Conservation (phyloP, 2,888 invertebrate species). For the Brachycybe producta region DNA sequence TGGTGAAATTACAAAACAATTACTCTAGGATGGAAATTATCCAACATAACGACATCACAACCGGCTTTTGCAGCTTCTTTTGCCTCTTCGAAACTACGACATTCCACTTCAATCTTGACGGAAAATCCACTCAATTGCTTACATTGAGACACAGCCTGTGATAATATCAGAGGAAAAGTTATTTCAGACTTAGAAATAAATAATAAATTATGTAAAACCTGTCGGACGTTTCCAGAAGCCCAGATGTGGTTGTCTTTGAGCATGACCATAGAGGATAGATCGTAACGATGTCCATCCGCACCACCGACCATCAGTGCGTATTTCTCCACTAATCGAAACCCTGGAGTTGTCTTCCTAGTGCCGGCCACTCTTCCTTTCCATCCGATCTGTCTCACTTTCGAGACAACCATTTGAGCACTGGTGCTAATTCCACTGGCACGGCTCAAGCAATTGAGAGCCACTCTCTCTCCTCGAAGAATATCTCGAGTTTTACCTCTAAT, state of each 20-base stretch:
- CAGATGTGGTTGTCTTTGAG: slow-evolving; percentile 38
- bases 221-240: slow-evolving; percentile 32
- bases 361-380: slow-evolving; percentile 36
- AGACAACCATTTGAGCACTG: slow-evolving; percentile 25
- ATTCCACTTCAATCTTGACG: slow-evolving; percentile 37
- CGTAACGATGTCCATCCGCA: slow-evolving; percentile 34
- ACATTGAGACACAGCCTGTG: slow-evolving; percentile 34
- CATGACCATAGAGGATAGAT: slow-evolving; percentile 37
- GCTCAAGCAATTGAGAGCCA: slow-evolving; percentile 34
- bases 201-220: slow-evolving; percentile 25
- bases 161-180: background rate
- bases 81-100: slow-evolving; percentile 33
- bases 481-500: slow-evolving; percentile 32
- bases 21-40: slow-evolving; percentile 35
- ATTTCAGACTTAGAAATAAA: background rate
- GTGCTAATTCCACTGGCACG: slow-evolving; percentile 36
- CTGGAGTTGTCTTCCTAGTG: slow-evolving; percentile 38
- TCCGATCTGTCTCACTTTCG: slow-evolving; percentile 23
- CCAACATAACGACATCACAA: slow-evolving; percentile 37
- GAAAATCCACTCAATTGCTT: slow-evolving; percentile 29
- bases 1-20: background rate
- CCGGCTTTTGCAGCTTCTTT: slow-evolving; percentile 34
- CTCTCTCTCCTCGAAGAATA: slow-evolving; percentile 34
- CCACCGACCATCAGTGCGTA: slow-evolving; percentile 37
- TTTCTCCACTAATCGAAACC: slow-evolving; percentile 38